Percentiles rank a stretch among this genome's conserved stretches.
These are phyloP conservation scores for Drosophila nannoptera DNA, from an alignment of 1,140 invertebrate species.

Conservation along the genomic window DNA sequence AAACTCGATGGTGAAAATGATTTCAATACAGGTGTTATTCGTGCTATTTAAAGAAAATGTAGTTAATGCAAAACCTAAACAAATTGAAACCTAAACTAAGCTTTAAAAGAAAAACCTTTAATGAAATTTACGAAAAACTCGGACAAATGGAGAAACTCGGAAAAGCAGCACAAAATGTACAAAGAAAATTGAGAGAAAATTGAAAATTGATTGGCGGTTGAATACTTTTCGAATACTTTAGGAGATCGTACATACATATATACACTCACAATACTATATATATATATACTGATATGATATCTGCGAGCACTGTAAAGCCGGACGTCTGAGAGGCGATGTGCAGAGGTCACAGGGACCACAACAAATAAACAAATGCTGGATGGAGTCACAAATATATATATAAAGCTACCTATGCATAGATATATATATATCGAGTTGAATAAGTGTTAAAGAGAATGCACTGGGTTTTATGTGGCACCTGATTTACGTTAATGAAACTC, in stretches of 20 bases:
- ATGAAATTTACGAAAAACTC: constrained; percentile 30
- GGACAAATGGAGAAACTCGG: constrained; percentile 21
- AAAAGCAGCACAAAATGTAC: constrained; percentile 68
- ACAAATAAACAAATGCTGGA: constrained; percentile 11
- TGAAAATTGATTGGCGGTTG: constrained; percentile 50
- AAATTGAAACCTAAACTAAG: constrained; percentile 44
- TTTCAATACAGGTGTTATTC: constrained; percentile 76
- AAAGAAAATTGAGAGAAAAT: constrained; percentile 42
- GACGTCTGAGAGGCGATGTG: constrained; percentile 33
- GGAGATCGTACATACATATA: constrained; percentile 25
- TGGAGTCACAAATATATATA: too few species aligned
- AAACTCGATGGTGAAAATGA: constrained; percentile 74
- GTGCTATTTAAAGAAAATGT: constrained; percentile 68
- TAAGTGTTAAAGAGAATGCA: constrained; percentile 51
- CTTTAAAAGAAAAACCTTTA: constrained; percentile 25
- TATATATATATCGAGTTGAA: constrained; percentile 41
- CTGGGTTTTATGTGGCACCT: constrained; percentile 56
- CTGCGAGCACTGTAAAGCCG: constrained; percentile 35
- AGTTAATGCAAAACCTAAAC: constrained; percentile 54
- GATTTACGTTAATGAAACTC: constrained; percentile 18
- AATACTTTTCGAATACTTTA: constrained; percentile 24
- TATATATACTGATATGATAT: constrained; percentile 13
- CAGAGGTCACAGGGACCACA: constrained; percentile 46
- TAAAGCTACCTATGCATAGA: neutral
- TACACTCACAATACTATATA: constrained; percentile 7